Base-by-base conservation (phyloP, 35 echinoderm and acorn worm genomes). In the Eucidaris tribuloides region DNA sequence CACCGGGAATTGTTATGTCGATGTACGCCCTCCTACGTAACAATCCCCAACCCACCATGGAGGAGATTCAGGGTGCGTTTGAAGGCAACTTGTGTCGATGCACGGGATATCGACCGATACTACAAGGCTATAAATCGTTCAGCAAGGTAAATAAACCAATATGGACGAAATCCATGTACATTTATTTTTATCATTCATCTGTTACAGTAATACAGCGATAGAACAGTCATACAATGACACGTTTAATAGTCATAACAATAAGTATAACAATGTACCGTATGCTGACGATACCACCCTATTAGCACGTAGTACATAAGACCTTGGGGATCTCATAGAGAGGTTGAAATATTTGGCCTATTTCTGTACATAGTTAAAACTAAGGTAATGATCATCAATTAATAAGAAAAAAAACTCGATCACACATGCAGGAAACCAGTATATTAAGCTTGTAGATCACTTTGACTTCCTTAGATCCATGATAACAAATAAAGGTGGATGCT, bases 31-130 rank as follows among this genome's bases (percentile, higher is more conserved):
- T 97, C 23, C 82, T 97, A 24, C 59, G 94, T 38, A 92, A 92
- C 90, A 92, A 92, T 20, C 89, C 85, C 33, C 48, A 86, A 36
- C 94, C 94, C 0, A 82, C 85, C n/a, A 92, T 89, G 85, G 71
- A 88, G 30, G 90, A 97, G 5, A 89, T 92, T 30, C 46, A 81
- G 30, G 59, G 79, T 18, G 82, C 90, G 3, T 82, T 97, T 15
- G 89, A 97, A 48, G 94, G 94, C n/a, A 97, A 97, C 48, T 86
- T 97, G 18, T 97, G 94, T 83, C 58, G 94, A 25, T 97, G 94
- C 46, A 97, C 94, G 13, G 94, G 94, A 2, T 97, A 97, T 62
- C 71, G 94, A 64, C 94, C 94, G 38, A 97, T 98, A 29, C 68
- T 98, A n/a, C 86, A 98, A 44, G 95, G 86, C 50, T 93, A 86